These are phyloP conservation scores for Corythornis leucogaster DNA, from an alignment of 2,797 vertebrate genomes.

Conservation along the genomic window DNA sequence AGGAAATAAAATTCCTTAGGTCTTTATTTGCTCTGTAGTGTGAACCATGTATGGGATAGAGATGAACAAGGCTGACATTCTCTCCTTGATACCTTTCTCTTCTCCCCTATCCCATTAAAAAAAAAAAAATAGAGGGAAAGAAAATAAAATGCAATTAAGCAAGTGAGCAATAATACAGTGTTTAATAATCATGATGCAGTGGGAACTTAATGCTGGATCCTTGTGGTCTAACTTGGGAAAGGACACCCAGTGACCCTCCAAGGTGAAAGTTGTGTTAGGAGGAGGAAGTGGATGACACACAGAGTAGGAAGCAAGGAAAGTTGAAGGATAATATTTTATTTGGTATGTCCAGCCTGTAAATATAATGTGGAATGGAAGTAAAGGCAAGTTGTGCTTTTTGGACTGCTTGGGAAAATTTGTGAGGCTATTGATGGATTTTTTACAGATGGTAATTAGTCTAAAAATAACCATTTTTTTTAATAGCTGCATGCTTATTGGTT, in stretches of 20 bases:
- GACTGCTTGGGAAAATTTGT: background rate
- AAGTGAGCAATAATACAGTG: background rate
- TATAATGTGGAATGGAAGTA: background rate
- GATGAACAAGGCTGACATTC: background rate
- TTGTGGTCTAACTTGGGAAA: background rate
- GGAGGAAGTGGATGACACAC: background rate
- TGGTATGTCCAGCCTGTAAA: background rate
- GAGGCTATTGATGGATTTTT: background rate
- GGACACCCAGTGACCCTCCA: rapidly evolving
- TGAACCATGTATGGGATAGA: background rate
- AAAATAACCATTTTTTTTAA: background rate
- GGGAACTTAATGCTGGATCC: background rate
- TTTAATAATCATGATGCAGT: background rate
- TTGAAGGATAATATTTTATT: background rate
- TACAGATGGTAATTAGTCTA: background rate
- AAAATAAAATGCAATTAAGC: background rate
- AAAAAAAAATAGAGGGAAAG: background rate
- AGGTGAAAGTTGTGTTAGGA: background rate
- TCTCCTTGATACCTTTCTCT: background rate
- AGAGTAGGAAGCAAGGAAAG: background rate
- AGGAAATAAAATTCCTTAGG: background rate
- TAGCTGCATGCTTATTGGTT: background rate
- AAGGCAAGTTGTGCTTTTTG: background rate
- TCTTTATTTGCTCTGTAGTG: background rate
- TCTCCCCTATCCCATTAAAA: background rate